Percentiles rank a stretch among this genome's conserved stretches.
Conservation (phyloP, 2,113 vertebrate genomes). For the Tilapia sparmanii region DNA sequence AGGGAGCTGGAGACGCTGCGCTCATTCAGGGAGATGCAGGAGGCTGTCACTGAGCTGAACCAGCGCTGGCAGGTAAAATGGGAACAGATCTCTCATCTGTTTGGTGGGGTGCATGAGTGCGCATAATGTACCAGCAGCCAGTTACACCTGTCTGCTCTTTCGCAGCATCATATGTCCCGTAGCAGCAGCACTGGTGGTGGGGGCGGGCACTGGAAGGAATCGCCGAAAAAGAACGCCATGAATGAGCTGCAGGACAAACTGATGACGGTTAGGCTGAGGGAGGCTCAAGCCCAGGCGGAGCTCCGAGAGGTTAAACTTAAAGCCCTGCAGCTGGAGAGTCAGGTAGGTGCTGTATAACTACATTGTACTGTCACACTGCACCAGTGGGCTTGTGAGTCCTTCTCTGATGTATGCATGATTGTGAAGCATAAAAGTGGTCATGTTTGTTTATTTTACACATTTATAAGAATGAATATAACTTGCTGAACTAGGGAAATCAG, state of each 20-base stretch:
- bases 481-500: not conserved
- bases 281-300: slow-evolving; percentile 86
- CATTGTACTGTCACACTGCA: not conserved
- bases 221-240: slow-evolving; percentile 83
- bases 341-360: slow-evolving; percentile 65
- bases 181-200: slow-evolving; percentile 59
- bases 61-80: slow-evolving; percentile 88
- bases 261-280: slow-evolving; percentile 82
- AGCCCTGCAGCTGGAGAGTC: slow-evolving; percentile 83
- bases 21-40: slow-evolving; percentile 82
- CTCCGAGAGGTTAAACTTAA: slow-evolving; percentile 83
- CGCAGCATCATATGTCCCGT: slow-evolving; percentile 80
- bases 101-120: not conserved
- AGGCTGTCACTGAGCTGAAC: slow-evolving; percentile 83
- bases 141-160: not conserved
- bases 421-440: not conserved
- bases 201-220: slow-evolving; percentile 87
- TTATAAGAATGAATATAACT: not conserved
- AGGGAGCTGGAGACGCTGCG: slow-evolving; percentile 81
- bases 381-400: not conserved
- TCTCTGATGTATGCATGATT: not conserved
- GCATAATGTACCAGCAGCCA: not conserved
- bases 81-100: not conserved
- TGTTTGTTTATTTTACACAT: not conserved
- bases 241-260: slow-evolving; percentile 88